Evolutionary conservation across 2,888 invertebrate species (phyloP), one percentile per base, ranked within the genome.

Genomic region (Clivina fossor): DNA sequence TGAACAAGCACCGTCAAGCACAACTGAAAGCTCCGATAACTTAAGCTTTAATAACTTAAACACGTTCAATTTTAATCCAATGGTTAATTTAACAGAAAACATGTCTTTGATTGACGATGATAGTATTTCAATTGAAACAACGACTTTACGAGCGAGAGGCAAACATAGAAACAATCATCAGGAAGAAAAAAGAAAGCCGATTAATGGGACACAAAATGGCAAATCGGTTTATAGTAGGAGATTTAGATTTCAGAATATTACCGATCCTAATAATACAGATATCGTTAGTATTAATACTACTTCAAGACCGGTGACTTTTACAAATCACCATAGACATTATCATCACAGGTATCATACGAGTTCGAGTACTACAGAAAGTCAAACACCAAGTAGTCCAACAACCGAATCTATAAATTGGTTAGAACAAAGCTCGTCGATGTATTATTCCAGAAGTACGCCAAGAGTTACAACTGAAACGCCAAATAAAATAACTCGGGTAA

Each of bases 291-390:
- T 18, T n/a, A 51, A 47, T 33, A 47, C 47, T 9, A 57, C 57
- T 13, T 40, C 46, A 11, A 32, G 46, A 9, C 46, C 57, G 9
- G 24, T 51, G 13, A 40, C 33, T 8, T 58, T 55, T 46, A 49
- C 51, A 35, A 60, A 69, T 57, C 67, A 63, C 46, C 74, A 74
- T 50, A 65, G 69, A 44, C 71, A 70, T 60, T 64, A 69, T 26
- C 70, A 71, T 51, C 69, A 73, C 56, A 63, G 60, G 48, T 60
- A 62, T 50, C 57, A 60, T 55, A 47, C 33, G 18, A 56, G 24
- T 24, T n/a, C n/a, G n/a, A 57, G 58, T 18, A 58, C 63, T 32
- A 63, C 66, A 8, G 49, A 57, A 32, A 60, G 33, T 46, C 56
- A 66, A 48, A 63, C 69, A 5, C 64, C 65, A 18, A 58, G 58